Evolutionary conservation across 2,797 vertebrate genomes (phyloP), one percentile per base, ranked within the genome.

Genomic region (Phalanger gymnotis): DNA sequence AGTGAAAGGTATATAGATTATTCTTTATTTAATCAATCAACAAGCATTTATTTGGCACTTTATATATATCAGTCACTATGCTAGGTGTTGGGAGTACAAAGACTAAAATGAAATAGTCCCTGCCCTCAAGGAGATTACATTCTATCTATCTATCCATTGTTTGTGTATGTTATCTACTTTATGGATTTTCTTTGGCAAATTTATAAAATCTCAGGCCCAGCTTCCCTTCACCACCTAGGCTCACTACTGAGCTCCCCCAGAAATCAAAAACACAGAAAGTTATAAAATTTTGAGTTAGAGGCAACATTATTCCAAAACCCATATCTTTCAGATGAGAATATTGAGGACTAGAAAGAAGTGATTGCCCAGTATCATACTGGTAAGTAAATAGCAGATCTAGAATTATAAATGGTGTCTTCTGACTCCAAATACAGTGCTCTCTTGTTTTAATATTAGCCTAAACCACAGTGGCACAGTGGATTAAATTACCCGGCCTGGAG

Each of bases 141-240:
- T 81, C n/a, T 9, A 9, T 40, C 66, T 40, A 40, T 25, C 19
- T n/a, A 40, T 81, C 66, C 66, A 25, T 81, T 81, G 19, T 40
- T 34, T 61, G 58, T 34, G 58, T 47, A 31, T 81, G 6, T 81
- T 22, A 9, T 81, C 19, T 40, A 25, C n/a, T 47, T 81, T 25
- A 40, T 81, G 25, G 25, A 87, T 87, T 87, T 87, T 51, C 40
- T 87, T 87, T 87, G 40, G 40, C 73, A 27, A 87, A 27, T 27
- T 47, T 87, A 10, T 4, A 87, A 87, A 87, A 87, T 87, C 40
- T 51, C 73, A 2, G 40, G 14, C 51, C 0, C 16, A n/a, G 52
- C 0, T 0, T 53, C 22, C 61, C 53, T 7, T 54, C 4, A 1
- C 5, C 51, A 5, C 66, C 12, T 25, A 34, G 28, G 28, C 10